Base-by-base conservation (phyloP, 2,888 invertebrate genomes). In the Sesia bembeciformis region DNA sequence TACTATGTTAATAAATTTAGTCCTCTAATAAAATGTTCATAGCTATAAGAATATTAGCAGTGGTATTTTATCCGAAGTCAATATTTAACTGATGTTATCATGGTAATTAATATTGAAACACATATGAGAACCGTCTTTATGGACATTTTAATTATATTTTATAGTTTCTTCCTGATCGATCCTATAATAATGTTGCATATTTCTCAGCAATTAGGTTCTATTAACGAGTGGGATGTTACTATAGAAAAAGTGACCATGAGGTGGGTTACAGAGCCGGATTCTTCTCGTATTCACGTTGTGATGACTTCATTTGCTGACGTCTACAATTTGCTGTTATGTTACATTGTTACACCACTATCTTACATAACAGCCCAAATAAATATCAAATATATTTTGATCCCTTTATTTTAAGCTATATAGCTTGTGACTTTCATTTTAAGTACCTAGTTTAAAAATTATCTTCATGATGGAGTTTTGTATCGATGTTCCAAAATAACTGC, bases 201-300 rank as follows among this genome's bases (percentile, higher is more conserved):
- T 66, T 68, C 57, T 54, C 54, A 62, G 52, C 57, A 60, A 67
- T 66, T 64, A 65, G 62, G 67, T 67, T 66, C 61, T 70, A 67
- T 70, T 66, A 68, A 65, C 63, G 62, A 76, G 72, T 73, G 70
- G 78, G 78, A 81, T 76, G 78, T 66, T 72, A 62, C 62, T 58
- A 58, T 71, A 78, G 79, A 87, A 88, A 85, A 87, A 84, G 84
- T 84, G 86, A 59, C 88, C 85, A 71, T 86, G 87, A 72, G 72
- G 66, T 78, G 65, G 76, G 75, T 76, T 75, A 78, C 68, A 70
- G 80, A 83, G 80, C 85, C 88, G 87, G 87, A 86, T 88, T 83
- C 81, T 74, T 76, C 68, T 68, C 69, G 68, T 72, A 63, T 71
- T 70, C 70, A 70, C 67, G 70, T 61, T 67, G 66, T 60, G 68